Percentiles rank a stretch among this genome's conserved stretches.
Conservation (phyloP, 2,797 vertebrate species). For the Hypotaenidia philippensis region DNA sequence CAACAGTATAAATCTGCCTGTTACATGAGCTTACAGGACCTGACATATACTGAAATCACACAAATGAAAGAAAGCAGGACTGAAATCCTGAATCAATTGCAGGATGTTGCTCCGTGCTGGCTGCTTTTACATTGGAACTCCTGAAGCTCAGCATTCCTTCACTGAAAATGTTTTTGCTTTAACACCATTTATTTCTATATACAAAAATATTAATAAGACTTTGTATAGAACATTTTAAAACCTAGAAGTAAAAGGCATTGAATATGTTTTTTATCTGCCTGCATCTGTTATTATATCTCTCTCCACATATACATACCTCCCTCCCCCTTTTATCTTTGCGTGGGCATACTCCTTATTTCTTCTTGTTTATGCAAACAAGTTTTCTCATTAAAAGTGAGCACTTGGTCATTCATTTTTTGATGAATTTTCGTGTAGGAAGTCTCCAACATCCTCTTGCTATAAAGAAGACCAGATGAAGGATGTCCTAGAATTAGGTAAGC, state of each 20-base stretch:
- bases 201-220: neutral
- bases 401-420: neutral
- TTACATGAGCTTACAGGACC: neutral
- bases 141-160: neutral
- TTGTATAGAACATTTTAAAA: neutral
- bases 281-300: neutral
- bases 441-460: neutral
- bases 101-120: neutral
- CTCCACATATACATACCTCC: neutral
- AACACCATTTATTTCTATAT: neutral
- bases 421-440: slow-evolving; percentile 65
- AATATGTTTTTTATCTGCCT: neutral
- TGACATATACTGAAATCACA: neutral
- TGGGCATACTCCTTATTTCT: neutral
- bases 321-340: neutral
- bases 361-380: neutral
- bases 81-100: neutral
- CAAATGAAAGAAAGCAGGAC: neutral
- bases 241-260: neutral
- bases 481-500: slow-evolving; percentile 74
- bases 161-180: neutral
- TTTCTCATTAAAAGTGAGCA: neutral
- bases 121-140: neutral
- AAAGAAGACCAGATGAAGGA: slow-evolving; percentile 33
- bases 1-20: neutral